These are phyloP conservation scores for Drosophila parvula DNA, from an alignment of 1,140 invertebrate species.

Conservation along the genomic window DNA sequence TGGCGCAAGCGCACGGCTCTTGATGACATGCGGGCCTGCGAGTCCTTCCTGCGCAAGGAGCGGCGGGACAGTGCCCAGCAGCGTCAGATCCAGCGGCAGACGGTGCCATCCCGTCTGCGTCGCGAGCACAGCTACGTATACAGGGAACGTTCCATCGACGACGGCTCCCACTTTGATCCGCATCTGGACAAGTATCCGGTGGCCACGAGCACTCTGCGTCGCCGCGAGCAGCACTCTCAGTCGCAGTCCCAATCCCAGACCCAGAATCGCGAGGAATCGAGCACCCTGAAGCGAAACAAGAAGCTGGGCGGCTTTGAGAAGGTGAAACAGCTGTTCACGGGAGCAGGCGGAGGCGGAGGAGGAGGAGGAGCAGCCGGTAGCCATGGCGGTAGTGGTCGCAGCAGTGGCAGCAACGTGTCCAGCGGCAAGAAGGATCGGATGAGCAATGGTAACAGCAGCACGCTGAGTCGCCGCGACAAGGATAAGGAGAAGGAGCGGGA, in stretches of 20 bases:
- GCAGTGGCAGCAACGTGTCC: slow-evolving; percentile 66
- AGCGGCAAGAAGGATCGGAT: slow-evolving; percentile 66
- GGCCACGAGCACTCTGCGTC: slow-evolving; percentile 66
- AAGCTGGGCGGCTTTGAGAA: slow-evolving; percentile 88
- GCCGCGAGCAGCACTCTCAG: slow-evolving; percentile 57
- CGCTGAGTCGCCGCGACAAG: slow-evolving; percentile 71
- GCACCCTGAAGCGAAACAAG: slow-evolving; percentile 78
- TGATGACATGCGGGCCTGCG: slow-evolving; percentile 77
- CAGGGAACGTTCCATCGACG: slow-evolving; percentile 87
- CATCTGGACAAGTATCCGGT: slow-evolving; percentile 86
- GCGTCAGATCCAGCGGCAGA: slow-evolving; percentile 50
- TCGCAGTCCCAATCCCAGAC: slow-evolving; percentile 26
- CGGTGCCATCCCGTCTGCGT: slow-evolving; percentile 38
- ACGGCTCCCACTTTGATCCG: slow-evolving; percentile 87
- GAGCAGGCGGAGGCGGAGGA: slow-evolving; percentile 20
- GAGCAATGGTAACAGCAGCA: slow-evolving; percentile 65
- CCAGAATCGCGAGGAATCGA: slow-evolving; percentile 42
- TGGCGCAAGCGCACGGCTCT: slow-evolving; percentile 76
- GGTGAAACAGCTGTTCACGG: slow-evolving; percentile 85
- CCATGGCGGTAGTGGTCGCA: slow-evolving; percentile 65
- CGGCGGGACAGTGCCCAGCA: slow-evolving; percentile 85
- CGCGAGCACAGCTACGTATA: slow-evolving; percentile 86
- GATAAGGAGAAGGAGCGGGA: slow-evolving; percentile 57
- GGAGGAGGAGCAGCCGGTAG: slow-evolving; percentile 32
- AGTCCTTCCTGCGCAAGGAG: slow-evolving; percentile 84